Percentiles rank a stretch among this genome's conserved stretches.
Conservation (phyloP, 2,113 vertebrate genomes). For the Istiophorus platypterus region DNA sequence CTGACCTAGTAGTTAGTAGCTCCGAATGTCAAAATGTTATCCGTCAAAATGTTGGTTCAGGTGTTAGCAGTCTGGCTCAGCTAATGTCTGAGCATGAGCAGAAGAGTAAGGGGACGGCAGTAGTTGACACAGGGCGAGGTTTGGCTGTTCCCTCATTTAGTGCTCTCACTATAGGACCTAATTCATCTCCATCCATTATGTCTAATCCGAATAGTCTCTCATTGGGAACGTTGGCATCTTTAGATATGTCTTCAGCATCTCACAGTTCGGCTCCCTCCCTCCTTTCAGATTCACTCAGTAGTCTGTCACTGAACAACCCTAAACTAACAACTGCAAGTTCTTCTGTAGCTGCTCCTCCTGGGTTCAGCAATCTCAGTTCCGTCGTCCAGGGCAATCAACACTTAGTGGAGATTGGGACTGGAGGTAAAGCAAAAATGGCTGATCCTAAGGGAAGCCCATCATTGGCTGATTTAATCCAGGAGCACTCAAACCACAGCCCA, state of each 20-base stretch:
- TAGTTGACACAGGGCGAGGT: slow-evolving; percentile 10
- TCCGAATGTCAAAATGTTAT: slow-evolving; percentile 19
- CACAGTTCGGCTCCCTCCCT: slow-evolving; percentile 47
- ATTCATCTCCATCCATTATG: slow-evolving; percentile 31
- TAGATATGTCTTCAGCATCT: slow-evolving; percentile 41
- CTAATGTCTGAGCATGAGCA: slow-evolving; percentile 77
- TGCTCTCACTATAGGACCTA: slow-evolving; percentile 32
- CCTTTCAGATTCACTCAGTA: slow-evolving; percentile 82
- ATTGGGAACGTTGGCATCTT: slow-evolving; percentile 65
- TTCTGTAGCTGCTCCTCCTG: slow-evolving; percentile 63
- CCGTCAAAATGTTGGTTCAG: slow-evolving; percentile 2
- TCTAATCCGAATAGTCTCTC: slow-evolving; percentile 55
- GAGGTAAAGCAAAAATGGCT: slow-evolving; percentile 37
- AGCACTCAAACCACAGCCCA: slow-evolving; percentile 84
- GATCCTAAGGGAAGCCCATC: slow-evolving; percentile 82
- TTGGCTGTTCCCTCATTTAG: slow-evolving; percentile 36
- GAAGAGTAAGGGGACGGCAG: slow-evolving; percentile 47
- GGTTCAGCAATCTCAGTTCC: slow-evolving; percentile 77
- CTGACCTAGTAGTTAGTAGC: background rate
- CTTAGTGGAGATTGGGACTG: slow-evolving; percentile 51
- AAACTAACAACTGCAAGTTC: slow-evolving; percentile 50
- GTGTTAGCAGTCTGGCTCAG: slow-evolving; percentile 65
- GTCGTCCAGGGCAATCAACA: slow-evolving; percentile 69
- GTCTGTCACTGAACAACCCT: slow-evolving; percentile 74
- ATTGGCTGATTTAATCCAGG: slow-evolving; percentile 89